Evolutionary conservation across 2,888 invertebrate species (phyloP), one percentile per base, ranked within the genome.

Genomic region (Andrena dorsata): DNA sequence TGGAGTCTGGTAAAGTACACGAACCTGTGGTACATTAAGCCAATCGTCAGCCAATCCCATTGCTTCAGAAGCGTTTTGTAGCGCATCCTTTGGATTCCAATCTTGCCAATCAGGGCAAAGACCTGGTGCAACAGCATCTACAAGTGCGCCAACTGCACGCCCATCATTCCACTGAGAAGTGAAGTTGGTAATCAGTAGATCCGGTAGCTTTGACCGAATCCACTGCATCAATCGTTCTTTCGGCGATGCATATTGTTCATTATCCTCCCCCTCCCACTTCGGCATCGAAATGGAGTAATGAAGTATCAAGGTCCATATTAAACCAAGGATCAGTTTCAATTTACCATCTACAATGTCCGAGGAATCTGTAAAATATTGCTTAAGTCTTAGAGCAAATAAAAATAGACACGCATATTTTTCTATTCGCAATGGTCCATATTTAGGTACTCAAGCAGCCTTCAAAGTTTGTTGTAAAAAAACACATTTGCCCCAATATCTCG

Each of bases 201-300:
- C 97, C 61, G 97, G 97, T 72, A 97, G 95, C 94, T 97, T 97
- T 91, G 96, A 96, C 94, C 98, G 97, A 86, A 98, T 97, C 98
- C 98, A 98, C 92, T 97, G 97, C 94, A 98, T 96, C 90, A 98
- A 95, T 95, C 97, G 95, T 94, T 97, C 97, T 94, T 97, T 97
- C 83, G 97, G 97, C 58, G 97, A 97, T 30, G 94, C 95, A 83
- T 94, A 95, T 92, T 95, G 95, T 77, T 94, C 95, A 32, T 95
- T 95, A 87, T 96, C 96, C 92, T 98, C 97, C 84, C 97, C 97
- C 87, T 98, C 97, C 97, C 97, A 98, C 96, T 97, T 97, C 68
- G 98, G 98, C 96, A 98, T 96, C 76, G 98, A 98, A 93, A 98
- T 98, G 88, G 98, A 98, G 94, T 98, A 98, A 94, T 98, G 98